Evolutionary conservation across 2,797 vertebrate species (phyloP), one percentile per base, ranked within the genome.

Genomic region (Sebastes jordani): DNA sequence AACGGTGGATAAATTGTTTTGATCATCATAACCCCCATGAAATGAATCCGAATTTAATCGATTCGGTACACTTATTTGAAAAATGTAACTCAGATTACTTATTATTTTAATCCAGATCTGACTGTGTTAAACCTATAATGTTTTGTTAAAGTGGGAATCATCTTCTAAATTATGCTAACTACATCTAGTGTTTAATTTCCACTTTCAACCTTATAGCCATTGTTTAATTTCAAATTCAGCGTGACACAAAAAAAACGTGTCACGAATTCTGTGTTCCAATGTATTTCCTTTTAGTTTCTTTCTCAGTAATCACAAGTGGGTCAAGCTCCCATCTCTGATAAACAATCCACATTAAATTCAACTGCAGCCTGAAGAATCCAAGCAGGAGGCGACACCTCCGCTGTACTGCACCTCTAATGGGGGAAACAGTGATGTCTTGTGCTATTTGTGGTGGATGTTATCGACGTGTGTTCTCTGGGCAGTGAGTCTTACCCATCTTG

Each of bases 391-490:
- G 52, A 59, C 66, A 73, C 62, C 61, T 22, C 61, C 11, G 75
- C 87, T 76, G 56, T n/a, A 30, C 20, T 59, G 74, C 52, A 62
- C 42, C 80, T 68, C 75, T 79, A 82, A 85, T 74, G 81, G 76
- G 60, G 65, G 38, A 36, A 63, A 68, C 71, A 29, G 58, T 69
- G 75, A 62, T 62, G 80, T 84, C 64, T 68, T 74, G 59, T 83
- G 61, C 89, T 86, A 89, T 93, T 93, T 89, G 78, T 7, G 84
- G 89, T 80, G 78, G 80, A 88, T 89, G 85, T 84, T 93, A 87
- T 94, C 89, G 75, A 11, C 11, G 69, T 68, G 63, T 23, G 32
- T 76, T 85, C 60, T 81, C 70, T 74, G 80, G 66, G 11, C 59
- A 58, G 46, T 20, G 68, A 62, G 80, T 88, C 86, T 83, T 80